A percentile compares a stretch with the other conserved stretches of the same genome.
Evolutionary conservation across 2,113 vertebrate species (phyloP).

Genomic region (Plotosus lineatus): DNA sequence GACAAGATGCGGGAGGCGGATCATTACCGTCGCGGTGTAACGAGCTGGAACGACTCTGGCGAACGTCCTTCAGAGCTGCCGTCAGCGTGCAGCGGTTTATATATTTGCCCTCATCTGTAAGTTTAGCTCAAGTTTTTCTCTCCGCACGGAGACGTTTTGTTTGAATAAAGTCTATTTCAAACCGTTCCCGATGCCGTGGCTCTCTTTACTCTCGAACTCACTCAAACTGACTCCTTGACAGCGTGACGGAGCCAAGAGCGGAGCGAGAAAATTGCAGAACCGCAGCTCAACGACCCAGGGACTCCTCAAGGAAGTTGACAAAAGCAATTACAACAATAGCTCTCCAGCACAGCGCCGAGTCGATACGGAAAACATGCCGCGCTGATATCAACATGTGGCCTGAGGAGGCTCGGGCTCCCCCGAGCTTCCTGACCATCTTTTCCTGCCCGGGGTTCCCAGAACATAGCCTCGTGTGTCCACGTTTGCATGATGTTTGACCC

Average conservation of each 20-base stretch:
- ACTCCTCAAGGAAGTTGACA: constrained; percentile 25
- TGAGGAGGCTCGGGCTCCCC: not conserved
- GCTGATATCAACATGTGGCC: not conserved
- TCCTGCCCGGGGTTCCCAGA: not conserved
- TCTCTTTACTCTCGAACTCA: not conserved
- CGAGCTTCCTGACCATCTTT: not conserved
- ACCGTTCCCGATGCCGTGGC: not conserved
- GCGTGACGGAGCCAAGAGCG: constrained; percentile 21
- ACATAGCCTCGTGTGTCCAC: not conserved
- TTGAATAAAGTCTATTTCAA: constrained; percentile 1
- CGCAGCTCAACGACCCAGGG: constrained; percentile 6
- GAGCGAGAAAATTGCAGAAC: constrained; percentile 21
- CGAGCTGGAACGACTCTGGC: not conserved
- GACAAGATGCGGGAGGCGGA: not conserved
- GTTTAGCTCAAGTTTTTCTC: not conserved
- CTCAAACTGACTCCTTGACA: constrained; percentile 23
- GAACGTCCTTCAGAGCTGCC: not conserved
- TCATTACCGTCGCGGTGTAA: not conserved
- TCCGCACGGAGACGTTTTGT: constrained; percentile 10
- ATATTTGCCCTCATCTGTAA: not conserved
- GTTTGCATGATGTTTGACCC: not conserved
- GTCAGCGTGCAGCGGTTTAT: not conserved
- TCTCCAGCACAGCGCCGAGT: not conserved
- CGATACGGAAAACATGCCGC: not conserved
- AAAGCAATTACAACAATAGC: constrained; percentile 29